These are phyloP conservation scores for Pantelozetes paolii DNA, from an alignment of 2,888 invertebrate species.

Conservation along the genomic window DNA sequence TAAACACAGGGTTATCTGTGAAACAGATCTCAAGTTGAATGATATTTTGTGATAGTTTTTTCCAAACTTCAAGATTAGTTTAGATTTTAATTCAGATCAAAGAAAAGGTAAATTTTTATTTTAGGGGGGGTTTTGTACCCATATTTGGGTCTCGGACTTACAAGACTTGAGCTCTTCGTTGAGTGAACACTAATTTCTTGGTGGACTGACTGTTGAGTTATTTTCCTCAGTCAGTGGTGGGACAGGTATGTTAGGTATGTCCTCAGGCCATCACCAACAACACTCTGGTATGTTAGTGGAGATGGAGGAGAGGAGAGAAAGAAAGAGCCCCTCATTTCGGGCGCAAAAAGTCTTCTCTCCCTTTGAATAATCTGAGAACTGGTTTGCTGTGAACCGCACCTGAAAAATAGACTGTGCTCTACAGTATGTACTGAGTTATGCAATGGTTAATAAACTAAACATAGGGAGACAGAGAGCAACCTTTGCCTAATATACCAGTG, in stretches of 20 bases:
- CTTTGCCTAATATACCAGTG: not conserved
- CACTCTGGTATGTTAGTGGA: not conserved
- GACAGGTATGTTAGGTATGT: constrained; percentile 1
- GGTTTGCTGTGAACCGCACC: not conserved
- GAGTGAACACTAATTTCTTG: not conserved
- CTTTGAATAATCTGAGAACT: not conserved
- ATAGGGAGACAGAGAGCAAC: not conserved
- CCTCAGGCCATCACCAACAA: not conserved
- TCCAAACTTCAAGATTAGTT: no score
- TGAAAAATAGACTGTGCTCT: not conserved
- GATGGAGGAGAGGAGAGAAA: not conserved
- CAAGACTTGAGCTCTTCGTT: not conserved
- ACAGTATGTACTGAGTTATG: not conserved
- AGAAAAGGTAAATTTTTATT: no score
- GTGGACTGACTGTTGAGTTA: not conserved
- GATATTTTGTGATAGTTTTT: no score
- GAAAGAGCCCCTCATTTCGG: not conserved
- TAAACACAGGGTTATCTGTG: no score
- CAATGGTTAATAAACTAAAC: not conserved
- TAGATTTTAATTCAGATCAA: no score
- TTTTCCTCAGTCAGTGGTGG: not conserved
- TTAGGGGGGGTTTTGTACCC: not conserved
- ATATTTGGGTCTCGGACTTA: not conserved
- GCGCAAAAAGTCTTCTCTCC: not conserved
- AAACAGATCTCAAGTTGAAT: no score